Base-by-base conservation (phyloP, 2,113 vertebrate species). In the Pseudois nayaur region DNA sequence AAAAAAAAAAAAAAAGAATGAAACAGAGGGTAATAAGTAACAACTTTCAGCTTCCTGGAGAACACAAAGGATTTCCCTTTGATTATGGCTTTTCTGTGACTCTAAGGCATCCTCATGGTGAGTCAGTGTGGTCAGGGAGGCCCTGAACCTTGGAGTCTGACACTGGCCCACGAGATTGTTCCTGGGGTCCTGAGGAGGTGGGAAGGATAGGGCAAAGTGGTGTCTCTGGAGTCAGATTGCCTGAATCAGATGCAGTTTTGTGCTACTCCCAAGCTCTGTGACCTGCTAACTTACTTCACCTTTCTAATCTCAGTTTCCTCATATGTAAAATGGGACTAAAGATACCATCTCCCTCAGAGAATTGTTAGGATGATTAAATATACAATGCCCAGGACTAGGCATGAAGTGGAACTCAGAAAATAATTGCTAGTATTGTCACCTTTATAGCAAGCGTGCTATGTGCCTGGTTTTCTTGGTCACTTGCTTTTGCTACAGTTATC, bases 161-260 rank as follows among this genome's bases (percentile, higher is more conserved):
- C 33, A 0, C 1, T 57, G 62, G 13, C 36, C 21, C 12, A 3
- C 0, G 2, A 9, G 45, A 3, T 89, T 33, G 12, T 29, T 16
- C 16, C 43, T 1, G 1, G 55, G 40, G 40, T 57, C 40, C 71
- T 48, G 31, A 21, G 40, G 16, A 43, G 40, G 2, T 14, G 21
- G 33, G 62, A 62, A 31, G 33, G 71, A n/a, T 19, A 62, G 3
- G n/a, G 25, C 1, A 1, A 36, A 3, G 19, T 33, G n/a, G 29
- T 6, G 29, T 29, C 59, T 45, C 52, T 43, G 48, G 6, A 13
- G 25, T 19, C 90, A 36, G 43, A 36, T 27, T 36, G 54, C 29
- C 59, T 79, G 54, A 60, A 52, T 54, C 13, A 74, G 52, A 33
- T 5, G 14, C 13, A 93, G 81, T 23, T 12, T 6, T 71, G 29